These are phyloP conservation scores for Gorsachius goisagi DNA, from an alignment of 2,113 vertebrate species.

Conservation along the genomic window DNA sequence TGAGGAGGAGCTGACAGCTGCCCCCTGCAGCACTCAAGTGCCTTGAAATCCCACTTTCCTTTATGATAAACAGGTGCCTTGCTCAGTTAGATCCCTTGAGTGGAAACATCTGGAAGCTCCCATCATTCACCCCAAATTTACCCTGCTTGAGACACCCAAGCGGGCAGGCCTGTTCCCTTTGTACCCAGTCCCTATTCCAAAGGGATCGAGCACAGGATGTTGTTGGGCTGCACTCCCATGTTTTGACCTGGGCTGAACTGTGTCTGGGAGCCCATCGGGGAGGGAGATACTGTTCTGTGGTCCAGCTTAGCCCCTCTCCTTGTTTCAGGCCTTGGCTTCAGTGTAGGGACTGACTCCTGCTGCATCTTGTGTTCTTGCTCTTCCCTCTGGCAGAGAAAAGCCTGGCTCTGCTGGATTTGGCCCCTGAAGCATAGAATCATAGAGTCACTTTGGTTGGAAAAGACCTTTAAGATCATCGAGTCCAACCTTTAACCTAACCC, in stretches of 20 bases:
- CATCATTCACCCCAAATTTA: not conserved
- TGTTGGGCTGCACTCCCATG: fast-evolving
- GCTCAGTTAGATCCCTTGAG: not conserved
- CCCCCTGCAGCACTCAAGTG: not conserved
- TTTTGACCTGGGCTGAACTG: not conserved
- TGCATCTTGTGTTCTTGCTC: not conserved
- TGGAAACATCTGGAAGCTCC: not conserved
- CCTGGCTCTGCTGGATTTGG: not conserved
- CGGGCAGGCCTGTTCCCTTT: not conserved
- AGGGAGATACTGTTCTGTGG: fast-evolving
- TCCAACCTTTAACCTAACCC: too few relatives aligned
- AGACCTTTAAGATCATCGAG: too few relatives aligned
- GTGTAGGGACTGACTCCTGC: not conserved
- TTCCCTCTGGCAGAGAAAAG: not conserved
- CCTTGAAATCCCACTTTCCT: not conserved
- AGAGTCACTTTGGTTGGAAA: too few relatives aligned
- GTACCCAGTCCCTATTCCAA: not conserved
- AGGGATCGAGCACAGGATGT: fast-evolving
- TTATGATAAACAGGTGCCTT: not conserved
- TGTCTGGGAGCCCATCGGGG: fast-evolving
- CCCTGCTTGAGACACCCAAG: not conserved
- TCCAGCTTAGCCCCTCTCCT: not conserved
- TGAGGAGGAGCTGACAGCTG: not conserved
- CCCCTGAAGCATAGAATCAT: too few relatives aligned
- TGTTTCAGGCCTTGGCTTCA: not conserved